Conservation (phyloP, 2,113 vertebrate genomes). For the Hystrix brachyura region DNA sequence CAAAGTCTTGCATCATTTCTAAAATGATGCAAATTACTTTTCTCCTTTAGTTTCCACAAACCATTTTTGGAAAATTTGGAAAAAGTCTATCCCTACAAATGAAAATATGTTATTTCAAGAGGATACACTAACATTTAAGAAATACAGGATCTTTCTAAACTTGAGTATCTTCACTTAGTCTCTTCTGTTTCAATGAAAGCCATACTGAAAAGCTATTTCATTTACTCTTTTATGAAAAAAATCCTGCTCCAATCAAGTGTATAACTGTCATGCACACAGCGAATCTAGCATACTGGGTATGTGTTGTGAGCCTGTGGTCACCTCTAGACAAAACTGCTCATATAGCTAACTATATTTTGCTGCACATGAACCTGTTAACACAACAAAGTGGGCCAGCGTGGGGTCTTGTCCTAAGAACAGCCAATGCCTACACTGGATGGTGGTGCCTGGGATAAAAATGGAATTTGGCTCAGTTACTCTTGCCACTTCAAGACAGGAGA, state of each 20-base stretch:
- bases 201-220: background rate
- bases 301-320: background rate
- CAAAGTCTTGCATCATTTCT: background rate
- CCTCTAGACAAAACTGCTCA: background rate
- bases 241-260: background rate
- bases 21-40: background rate
- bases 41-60: background rate
- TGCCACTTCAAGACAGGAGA: background rate
- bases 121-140: constrained; percentile 34
- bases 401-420: background rate
- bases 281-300: background rate
- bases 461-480: background rate
- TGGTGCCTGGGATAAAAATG: background rate
- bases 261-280: background rate
- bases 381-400: background rate
- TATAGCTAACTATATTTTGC: background rate
- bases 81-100: constrained; percentile 39
- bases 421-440: background rate
- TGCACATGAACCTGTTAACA: background rate
- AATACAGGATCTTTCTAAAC: background rate
- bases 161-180: background rate
- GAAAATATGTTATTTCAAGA: constrained; percentile 55
- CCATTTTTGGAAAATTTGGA: constrained; percentile 8
- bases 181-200: background rate
- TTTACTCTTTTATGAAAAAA: constrained; percentile 7